Evolutionary conservation across 2,888 invertebrate genomes (phyloP).

Genomic region (Agrilus biguttatus): DNA sequence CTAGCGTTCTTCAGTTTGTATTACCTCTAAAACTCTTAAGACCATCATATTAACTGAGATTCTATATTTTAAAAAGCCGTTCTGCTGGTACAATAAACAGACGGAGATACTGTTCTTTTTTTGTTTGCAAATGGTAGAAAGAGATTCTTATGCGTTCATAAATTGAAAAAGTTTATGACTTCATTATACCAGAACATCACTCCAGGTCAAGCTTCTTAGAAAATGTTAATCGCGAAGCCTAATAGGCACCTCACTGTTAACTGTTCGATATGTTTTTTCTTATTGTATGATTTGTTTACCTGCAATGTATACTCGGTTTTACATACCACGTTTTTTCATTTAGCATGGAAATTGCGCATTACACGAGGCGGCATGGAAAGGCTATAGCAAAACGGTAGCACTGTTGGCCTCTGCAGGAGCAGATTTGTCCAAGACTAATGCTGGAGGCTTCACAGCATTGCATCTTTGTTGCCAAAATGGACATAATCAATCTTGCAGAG

Average conservation of each 20-base stretch:
- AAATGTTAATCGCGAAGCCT: no score
- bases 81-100: no score
- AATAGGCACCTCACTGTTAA: no score
- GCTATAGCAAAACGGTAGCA: constrained; percentile 73
- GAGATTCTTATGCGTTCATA: no score
- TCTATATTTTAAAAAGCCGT: no score
- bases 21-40: no score
- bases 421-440: constrained; percentile 51
- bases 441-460: constrained; percentile 83
- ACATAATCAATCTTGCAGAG: constrained; percentile 87
- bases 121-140: neutral
- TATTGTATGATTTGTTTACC: constrained; percentile 4
- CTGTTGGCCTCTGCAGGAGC: constrained; percentile 54
- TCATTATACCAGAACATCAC: no score
- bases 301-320: neutral
- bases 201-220: no score
- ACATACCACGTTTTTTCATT: constrained; percentile 10
- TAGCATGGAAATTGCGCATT: constrained; percentile 88
- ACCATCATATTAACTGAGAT: no score
- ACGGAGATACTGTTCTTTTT: no score
- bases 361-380: constrained; percentile 93
- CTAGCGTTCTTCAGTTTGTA: no score
- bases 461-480: constrained; percentile 94
- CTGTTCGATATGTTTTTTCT: neutral
- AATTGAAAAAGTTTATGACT: no score